Evolutionary conservation across 2,113 vertebrate genomes (phyloP).

Genomic region (Mustelus asterias): DNA sequence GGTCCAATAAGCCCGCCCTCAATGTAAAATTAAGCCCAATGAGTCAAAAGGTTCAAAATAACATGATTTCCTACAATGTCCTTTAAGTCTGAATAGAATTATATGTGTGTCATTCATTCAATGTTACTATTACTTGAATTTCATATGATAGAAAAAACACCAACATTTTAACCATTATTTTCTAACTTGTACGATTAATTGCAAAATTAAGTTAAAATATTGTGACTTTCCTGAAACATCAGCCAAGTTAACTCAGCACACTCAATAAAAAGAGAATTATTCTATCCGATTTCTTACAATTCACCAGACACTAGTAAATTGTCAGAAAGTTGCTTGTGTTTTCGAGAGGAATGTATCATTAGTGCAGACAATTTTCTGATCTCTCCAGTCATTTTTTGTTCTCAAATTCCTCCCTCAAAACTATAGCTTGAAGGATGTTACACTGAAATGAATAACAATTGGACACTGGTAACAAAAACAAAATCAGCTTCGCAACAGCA

Average conservation of each 20-base stretch:
- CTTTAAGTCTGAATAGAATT: background rate
- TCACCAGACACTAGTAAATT: background rate
- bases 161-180: background rate
- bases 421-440: background rate
- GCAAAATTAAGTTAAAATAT: background rate
- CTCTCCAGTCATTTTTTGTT: background rate
- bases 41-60: background rate
- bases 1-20: too few species aligned
- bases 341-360: background rate
- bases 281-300: background rate
- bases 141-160: background rate
- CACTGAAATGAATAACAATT: background rate
- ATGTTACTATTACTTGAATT: background rate
- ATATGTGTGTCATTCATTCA: background rate
- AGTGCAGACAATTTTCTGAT: background rate
- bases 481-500: background rate
- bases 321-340: background rate
- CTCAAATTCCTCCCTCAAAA: background rate
- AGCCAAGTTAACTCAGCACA: background rate
- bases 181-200: background rate
- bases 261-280: background rate
- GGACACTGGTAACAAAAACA: background rate
- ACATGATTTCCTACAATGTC: background rate
- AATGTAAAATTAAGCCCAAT: too few species aligned
- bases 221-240: background rate